Evolutionary conservation across 2,888 invertebrate genomes (phyloP).

Genomic region (Drosophila emarginata): DNA sequence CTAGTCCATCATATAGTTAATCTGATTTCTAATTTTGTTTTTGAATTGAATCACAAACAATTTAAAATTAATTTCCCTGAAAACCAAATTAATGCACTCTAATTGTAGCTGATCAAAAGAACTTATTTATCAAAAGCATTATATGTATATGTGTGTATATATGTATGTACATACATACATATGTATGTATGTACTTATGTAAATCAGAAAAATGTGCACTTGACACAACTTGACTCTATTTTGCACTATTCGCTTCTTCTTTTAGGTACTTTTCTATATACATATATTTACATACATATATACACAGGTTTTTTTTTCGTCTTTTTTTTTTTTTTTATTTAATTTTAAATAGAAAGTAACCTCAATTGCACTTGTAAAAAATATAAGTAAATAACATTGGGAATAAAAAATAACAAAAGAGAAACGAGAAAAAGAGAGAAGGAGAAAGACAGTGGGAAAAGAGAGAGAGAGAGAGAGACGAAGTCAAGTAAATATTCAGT

Average conservation of each 20-base stretch:
- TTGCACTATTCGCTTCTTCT: background rate
- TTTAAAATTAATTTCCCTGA: no score
- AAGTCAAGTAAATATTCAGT: slow-evolving; percentile 42
- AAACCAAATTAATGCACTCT: no score
- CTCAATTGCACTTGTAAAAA: slow-evolving; percentile 75
- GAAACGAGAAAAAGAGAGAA: background rate
- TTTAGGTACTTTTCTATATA: background rate
- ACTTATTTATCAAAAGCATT: no score
- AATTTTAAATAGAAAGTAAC: slow-evolving; percentile 74
- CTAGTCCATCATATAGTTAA: no score
- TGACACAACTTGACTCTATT: background rate
- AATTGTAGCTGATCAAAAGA: no score
- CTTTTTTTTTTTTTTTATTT: slow-evolving; percentile 55
- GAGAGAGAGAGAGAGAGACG: slow-evolving; percentile 9
- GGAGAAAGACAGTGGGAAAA: background rate
- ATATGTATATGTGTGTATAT: no score
- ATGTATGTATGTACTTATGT: no score
- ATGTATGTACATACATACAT: no score
- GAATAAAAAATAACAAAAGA: slow-evolving; percentile 39
- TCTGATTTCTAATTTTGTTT: no score
- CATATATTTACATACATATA: background rate
- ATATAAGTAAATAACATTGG: slow-evolving; percentile 68
- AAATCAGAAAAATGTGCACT: no score
- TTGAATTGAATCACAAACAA: no score
- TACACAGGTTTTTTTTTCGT: background rate